Evolutionary conservation across 2,797 vertebrate species (phyloP).

Genomic region (Craterocephalus amniculus): DNA sequence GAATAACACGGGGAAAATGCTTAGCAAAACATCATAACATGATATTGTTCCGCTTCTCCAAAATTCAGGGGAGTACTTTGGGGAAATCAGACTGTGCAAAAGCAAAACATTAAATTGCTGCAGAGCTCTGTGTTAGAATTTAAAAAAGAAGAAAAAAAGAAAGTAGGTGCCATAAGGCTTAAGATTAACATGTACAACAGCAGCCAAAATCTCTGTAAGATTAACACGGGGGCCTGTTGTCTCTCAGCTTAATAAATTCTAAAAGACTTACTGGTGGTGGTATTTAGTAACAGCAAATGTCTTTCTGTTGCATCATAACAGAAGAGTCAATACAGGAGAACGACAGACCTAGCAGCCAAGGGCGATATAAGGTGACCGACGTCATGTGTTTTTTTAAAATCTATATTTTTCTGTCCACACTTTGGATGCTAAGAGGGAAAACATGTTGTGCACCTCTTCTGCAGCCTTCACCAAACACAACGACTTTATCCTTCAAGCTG

Average conservation of each 20-base stretch:
- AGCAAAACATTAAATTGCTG: background rate
- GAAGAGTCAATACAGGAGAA: background rate
- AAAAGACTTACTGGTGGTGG: conserved; percentile 14
- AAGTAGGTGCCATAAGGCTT: background rate
- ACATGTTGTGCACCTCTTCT: background rate
- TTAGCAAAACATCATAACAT: background rate
- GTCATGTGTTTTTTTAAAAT: background rate
- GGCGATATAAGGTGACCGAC: background rate
- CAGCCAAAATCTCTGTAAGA: conserved; percentile 2
- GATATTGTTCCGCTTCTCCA: background rate
- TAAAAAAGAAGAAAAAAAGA: background rate
- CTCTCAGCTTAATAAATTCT: conserved; percentile 12
- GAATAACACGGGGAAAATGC: background rate
- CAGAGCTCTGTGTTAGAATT: background rate
- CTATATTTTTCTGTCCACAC: conserved; percentile 10
- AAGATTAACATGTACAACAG: background rate
- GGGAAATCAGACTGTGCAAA: background rate
- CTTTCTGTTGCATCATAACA: background rate
- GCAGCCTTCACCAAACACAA: conserved; percentile 11
- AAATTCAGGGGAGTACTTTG: background rate
- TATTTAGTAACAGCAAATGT: conserved; percentile 3
- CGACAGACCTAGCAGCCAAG: background rate
- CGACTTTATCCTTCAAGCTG: conserved; percentile 13
- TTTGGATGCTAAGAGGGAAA: background rate
- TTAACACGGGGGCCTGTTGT: background rate